These are phyloP conservation scores for Acanthurus tractus DNA, from an alignment of 2,797 vertebrate species.

Conservation along the genomic window DNA sequence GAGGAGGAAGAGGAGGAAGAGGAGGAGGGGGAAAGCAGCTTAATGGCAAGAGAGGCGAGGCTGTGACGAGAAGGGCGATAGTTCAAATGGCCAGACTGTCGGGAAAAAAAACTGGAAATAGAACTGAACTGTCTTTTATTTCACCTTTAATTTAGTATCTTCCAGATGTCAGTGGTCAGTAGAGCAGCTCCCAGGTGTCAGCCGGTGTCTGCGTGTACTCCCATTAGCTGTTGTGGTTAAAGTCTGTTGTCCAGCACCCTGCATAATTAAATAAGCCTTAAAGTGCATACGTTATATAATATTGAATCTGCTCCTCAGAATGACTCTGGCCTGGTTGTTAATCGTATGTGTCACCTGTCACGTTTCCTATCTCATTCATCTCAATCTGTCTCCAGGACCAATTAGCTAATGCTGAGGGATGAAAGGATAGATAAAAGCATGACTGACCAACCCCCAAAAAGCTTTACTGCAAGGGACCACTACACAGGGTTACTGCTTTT, in stretches of 20 bases:
- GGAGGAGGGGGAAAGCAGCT: conserved; percentile 2
- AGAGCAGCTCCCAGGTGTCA: conserved; percentile 17
- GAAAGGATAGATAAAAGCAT: conserved; percentile 40
- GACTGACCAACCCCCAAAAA: conserved; percentile 16
- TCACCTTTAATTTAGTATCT: conserved; percentile 22
- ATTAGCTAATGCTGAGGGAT: conserved; percentile 61
- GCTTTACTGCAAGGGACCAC: conserved; percentile 18
- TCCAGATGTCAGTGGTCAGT: conserved; percentile 22
- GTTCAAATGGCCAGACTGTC: conserved; percentile 45
- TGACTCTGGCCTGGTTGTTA: conserved; percentile 13
- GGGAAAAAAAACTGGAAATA: conserved; percentile 15
- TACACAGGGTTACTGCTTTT: conserved; percentile 28
- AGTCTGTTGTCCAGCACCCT: conserved; percentile 13
- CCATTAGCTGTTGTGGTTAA: conserved; percentile 10
- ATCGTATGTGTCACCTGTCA: conserved; percentile 31
- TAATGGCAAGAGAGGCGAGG: conserved; percentile 56
- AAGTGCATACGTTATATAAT: background rate
- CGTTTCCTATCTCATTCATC: conserved; percentile 44
- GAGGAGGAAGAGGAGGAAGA: background rate
- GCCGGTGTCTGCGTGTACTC: conserved; percentile 2
- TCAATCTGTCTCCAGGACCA: conserved; percentile 45
- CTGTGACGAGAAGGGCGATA: conserved; percentile 42
- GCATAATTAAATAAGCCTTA: conserved; percentile 21
- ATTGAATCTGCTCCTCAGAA: conserved; percentile 10
- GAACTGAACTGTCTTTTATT: conserved; percentile 10